phyloP scores from a whole-genome alignment of 2,113 vertebrate species.

The Laterallus jamaicensis region DNA sequence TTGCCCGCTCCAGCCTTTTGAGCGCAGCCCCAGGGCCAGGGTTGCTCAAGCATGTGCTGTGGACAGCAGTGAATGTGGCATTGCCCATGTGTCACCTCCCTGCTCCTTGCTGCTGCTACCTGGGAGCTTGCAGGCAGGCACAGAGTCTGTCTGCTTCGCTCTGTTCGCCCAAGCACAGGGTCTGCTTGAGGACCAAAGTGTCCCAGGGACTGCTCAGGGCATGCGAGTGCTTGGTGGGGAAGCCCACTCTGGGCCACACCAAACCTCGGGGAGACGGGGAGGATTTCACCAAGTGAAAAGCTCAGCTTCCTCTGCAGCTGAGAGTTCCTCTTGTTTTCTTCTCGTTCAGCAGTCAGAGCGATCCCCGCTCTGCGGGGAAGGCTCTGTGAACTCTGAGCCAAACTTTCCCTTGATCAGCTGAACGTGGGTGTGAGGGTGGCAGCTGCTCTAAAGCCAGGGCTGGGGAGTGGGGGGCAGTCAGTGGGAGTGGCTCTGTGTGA shows the following conservation, averaged over 20 bases:
- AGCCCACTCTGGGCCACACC: neutral
- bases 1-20: neutral
- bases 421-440: neutral
- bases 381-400: neutral
- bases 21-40: neutral
- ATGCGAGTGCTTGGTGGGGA: rapidly evolving
- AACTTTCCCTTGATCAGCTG: neutral
- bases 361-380: neutral
- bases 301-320: neutral
- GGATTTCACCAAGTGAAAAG: neutral
- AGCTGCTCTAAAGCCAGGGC: neutral
- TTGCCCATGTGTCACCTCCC: neutral
- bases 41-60: rapidly evolving
- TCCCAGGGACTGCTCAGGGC: rapidly evolving
- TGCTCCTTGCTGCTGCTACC: neutral
- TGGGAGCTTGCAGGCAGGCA: rapidly evolving
- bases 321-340: neutral
- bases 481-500: neutral
- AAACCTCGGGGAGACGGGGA: neutral
- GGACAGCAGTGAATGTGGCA: neutral
- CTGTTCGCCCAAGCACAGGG: neutral
- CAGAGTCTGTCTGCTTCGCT: neutral
- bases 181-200: neutral
- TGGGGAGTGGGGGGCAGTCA: neutral
- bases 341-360: neutral